These are phyloP conservation scores for Zaprionus vittiger DNA, from an alignment of 1,140 invertebrate species.

Conservation along the genomic window DNA sequence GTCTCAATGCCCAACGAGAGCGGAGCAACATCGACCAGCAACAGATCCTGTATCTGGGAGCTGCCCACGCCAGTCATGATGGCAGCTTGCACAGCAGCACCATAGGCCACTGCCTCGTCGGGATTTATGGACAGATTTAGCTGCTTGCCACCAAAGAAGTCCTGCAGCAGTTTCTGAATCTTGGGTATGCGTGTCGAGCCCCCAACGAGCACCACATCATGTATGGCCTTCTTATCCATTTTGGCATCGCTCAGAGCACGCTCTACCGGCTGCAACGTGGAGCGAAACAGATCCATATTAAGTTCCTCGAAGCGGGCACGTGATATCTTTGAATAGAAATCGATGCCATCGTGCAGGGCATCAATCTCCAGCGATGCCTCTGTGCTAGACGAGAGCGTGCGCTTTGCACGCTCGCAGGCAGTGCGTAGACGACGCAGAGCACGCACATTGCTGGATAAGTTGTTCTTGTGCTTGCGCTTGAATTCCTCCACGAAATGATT, in stretches of 20 bases:
- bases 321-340: slow-evolving; percentile 94
- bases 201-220: slow-evolving; percentile 88
- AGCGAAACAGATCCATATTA: slow-evolving; percentile 91
- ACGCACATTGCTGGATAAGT: slow-evolving; percentile 90
- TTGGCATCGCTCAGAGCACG: slow-evolving; percentile 90
- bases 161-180: slow-evolving; percentile 88
- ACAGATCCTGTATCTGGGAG: slow-evolving; percentile 90
- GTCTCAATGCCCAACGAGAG: slow-evolving; percentile 90
- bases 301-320: slow-evolving; percentile 95
- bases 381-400: slow-evolving; percentile 88
- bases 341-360: slow-evolving; percentile 91
- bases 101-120: slow-evolving; percentile 91
- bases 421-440: slow-evolving; percentile 91
- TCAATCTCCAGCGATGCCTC: slow-evolving; percentile 91
- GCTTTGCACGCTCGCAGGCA: slow-evolving; percentile 90
- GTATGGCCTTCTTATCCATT: slow-evolving; percentile 88
- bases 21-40: slow-evolving; percentile 90
- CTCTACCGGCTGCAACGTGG: slow-evolving; percentile 90
- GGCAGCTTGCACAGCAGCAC: slow-evolving; percentile 91
- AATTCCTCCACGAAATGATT: slow-evolving; percentile 92
- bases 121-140: slow-evolving; percentile 91
- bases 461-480: slow-evolving; percentile 93
- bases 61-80: slow-evolving; percentile 89
- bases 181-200: slow-evolving; percentile 89
- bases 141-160: slow-evolving; percentile 88